Conservation (phyloP, 2,113 vertebrate genomes). For the Pavo muticus region DNA sequence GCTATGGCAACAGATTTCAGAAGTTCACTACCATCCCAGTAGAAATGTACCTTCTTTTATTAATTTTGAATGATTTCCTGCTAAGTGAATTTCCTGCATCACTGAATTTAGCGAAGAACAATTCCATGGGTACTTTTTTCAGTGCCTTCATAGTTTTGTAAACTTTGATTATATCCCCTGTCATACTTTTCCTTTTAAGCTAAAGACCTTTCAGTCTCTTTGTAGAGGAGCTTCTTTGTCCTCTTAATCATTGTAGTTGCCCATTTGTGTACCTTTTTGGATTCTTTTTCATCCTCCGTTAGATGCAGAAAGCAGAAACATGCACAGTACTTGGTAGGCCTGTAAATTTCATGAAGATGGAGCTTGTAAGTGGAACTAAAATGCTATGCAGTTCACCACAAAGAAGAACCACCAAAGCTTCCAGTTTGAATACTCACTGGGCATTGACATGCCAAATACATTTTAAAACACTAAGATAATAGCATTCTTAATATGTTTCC, state of each 20-base stretch:
- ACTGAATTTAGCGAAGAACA: background rate
- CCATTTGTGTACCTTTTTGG: background rate
- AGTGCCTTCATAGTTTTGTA: background rate
- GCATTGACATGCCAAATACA: background rate
- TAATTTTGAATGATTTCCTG: background rate
- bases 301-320: background rate
- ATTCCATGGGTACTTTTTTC: background rate
- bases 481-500: background rate
- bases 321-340: rapidly evolving
- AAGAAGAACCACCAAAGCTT: background rate
- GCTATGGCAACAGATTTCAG: conserved; percentile 24
- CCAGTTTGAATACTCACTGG: background rate
- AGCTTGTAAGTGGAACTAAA: background rate
- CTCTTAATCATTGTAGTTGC: background rate
- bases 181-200: background rate
- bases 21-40: background rate
- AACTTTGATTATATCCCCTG: background rate
- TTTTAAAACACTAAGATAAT: background rate
- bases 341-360: background rate
- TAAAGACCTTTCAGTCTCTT: background rate
- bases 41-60: background rate
- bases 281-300: background rate
- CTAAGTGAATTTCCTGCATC: background rate
- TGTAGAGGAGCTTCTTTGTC: background rate
- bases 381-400: background rate